Base-by-base conservation (phyloP, 2,888 invertebrate species). In the Dexiosoma caninum region DNA sequence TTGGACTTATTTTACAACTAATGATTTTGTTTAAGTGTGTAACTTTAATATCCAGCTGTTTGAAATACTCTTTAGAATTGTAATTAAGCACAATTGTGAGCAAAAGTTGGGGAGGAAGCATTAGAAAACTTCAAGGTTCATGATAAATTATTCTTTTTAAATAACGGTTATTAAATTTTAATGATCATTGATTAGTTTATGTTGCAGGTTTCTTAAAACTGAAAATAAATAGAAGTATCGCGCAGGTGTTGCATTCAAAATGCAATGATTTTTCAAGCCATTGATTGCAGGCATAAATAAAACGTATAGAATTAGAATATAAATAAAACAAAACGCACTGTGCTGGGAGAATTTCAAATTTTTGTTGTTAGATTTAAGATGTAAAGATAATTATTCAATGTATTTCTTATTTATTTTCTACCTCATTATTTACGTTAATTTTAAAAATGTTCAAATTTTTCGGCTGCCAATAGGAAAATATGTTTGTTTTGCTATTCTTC, bases 21-120 rank as follows among this genome's bases (percentile, higher is more conserved):
- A 78, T 78, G 77, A 57, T 57, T 49, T 78, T 70, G 21, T 71
- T 75, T 57, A 51, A 70, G 64, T 64, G 27, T 40, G 23, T 42
- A 14, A 40, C 6, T 14, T 16, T 40, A 49, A 60, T 60, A 70
- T 55, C 55, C 69, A 70, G 35, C 69, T 77, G 76, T 57, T 67
- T 67, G 40, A 23, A 23, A 14, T 1, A n/a, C 72, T 19, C 9
- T 14, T 14, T 30, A 16, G 53, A 72, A 72, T 62, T 30, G 27
- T 60, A 64, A 72, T 72, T 44, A 64, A 44, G 27, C 35, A 19
- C 16, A 62, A 32, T 51, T 71, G 30, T 23, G 5, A 16, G 6
- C 37, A 5, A 51, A 51, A 19, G 19, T 55, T 51, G 19, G 16
- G 46, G 30, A 49, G 53, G 42, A 44, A 42, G 32, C 16, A 53